Evolutionary conservation across 2,113 vertebrate genomes (phyloP).

Genomic region (Lonchura striata): DNA sequence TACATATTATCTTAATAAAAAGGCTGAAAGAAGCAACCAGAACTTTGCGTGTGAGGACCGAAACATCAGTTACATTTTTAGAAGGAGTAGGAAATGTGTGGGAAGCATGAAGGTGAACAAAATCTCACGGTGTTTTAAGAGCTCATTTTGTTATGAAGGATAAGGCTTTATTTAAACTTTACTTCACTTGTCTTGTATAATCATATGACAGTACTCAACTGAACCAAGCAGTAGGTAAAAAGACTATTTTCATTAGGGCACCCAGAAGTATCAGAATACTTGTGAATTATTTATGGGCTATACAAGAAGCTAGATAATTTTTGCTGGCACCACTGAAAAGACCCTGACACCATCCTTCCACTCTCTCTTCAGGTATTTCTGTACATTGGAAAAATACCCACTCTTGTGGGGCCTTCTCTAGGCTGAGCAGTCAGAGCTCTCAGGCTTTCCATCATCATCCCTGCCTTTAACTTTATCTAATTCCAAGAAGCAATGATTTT

Average conservation of each 20-base stretch:
- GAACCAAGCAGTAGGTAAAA: not conserved
- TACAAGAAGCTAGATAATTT: not conserved
- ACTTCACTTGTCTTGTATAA: not conserved
- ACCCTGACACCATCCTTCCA: not conserved
- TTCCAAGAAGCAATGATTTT: not conserved
- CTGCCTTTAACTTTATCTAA: not conserved
- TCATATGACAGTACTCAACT: not conserved
- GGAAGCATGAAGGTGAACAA: not conserved
- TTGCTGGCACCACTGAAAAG: not conserved
- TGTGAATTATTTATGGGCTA: not conserved
- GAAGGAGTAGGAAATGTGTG: not conserved
- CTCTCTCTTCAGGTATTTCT: not conserved
- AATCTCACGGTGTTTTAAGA: not conserved
- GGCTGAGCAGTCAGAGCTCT: not conserved
- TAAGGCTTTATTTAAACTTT: not conserved
- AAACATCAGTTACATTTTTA: not conserved
- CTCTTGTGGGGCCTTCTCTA: not conserved
- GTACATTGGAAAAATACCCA: not conserved
- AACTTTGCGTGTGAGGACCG: not conserved
- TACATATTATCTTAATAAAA: not conserved
- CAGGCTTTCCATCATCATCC: not conserved
- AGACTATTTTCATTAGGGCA: not conserved
- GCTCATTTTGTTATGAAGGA: not conserved
- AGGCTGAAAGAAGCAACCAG: not conserved
- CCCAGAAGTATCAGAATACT: not conserved